These are phyloP conservation scores for Astyanax mexicanus DNA, from an alignment of 2,797 vertebrate genomes.

Conservation along the genomic window DNA sequence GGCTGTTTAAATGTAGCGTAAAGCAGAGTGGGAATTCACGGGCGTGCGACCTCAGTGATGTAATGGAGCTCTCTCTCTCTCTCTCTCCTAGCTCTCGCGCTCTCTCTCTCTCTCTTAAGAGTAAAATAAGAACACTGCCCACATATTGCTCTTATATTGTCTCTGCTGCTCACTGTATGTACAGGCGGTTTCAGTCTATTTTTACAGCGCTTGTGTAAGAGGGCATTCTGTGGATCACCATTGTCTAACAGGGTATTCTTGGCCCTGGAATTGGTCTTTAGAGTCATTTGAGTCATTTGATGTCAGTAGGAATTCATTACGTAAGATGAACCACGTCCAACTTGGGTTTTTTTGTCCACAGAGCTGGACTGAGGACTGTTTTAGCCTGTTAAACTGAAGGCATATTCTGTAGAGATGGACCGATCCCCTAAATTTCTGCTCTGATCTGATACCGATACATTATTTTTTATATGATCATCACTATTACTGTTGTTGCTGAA, in stretches of 20 bases:
- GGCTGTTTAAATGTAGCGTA: background rate
- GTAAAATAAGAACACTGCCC: background rate
- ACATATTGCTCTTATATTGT: background rate
- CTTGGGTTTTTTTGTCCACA: too few species aligned
- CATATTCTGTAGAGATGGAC: too few species aligned
- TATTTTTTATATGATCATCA: too few species aligned
- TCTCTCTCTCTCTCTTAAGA: background rate
- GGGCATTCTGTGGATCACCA: background rate
- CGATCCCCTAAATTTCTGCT: too few species aligned
- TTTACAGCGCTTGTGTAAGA: background rate
- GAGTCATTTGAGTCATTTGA: background rate
- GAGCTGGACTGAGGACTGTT: background rate
- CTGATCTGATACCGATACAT: too few species aligned
- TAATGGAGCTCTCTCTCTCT: conserved; percentile 6
- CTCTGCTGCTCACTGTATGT: too few species aligned
- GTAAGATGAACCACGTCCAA: background rate
- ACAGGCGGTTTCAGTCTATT: background rate
- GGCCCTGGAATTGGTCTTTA: background rate
- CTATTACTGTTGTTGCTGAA: too few species aligned
- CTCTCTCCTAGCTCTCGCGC: background rate
- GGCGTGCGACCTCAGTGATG: background rate
- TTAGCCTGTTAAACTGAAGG: too few species aligned
- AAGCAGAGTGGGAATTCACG: background rate
- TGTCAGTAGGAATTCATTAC: background rate
- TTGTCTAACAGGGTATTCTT: too few species aligned